Base-by-base conservation (phyloP, 2,888 invertebrate species). In the Bellardia bayeri region DNA sequence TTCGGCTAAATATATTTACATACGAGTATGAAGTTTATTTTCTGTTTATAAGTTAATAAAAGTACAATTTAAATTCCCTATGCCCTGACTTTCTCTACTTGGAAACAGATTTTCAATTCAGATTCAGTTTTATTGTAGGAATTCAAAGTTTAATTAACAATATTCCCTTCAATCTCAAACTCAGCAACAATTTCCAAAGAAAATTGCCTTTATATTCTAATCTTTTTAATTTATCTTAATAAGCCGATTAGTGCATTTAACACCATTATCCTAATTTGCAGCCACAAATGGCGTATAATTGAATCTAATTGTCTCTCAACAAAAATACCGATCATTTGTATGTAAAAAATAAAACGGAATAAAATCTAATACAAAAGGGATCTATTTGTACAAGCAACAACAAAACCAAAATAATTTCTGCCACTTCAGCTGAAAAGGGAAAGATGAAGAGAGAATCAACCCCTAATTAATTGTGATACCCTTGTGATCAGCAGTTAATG, bases 381-480 rank as follows among this genome's bases (percentile, higher is more conserved):
- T 63, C 61, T 58, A 81, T 63, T 54, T 58, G 33, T 8, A 33
- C 58, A 8, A 42, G 14, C 66, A 84, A 72, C n/a, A 37, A 58
- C 23, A 64, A 63, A 80, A 23, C 71, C 66, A 61, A 72, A 58
- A 23, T 51, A 58, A 54, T 69, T 81, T 81, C 78, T 87, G 76
- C 84, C 84, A 87, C 87, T 87, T 87, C 85, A 87, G 68, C 37
- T 49, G 45, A 49, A 74, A 78, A 68, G 76, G 66, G 76, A 84
- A 72, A 78, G 51, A 66, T 56, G 66, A 42, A 33, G 80, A 42
- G 33, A 58, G 61, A 68, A 82, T 14, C 87, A 85, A 87, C 87
- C 87, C 87, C 87, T 87, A 87, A 87, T 87, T 87, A 87, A 82
- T 82, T 85, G 66, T 75, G 85, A 84, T 84, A 84, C 81, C 85